Percentiles rank a stretch among this genome's conserved stretches.
These are phyloP conservation scores for Linyphia triangularis DNA, from an alignment of 2,888 invertebrate species.

Conservation along the genomic window DNA sequence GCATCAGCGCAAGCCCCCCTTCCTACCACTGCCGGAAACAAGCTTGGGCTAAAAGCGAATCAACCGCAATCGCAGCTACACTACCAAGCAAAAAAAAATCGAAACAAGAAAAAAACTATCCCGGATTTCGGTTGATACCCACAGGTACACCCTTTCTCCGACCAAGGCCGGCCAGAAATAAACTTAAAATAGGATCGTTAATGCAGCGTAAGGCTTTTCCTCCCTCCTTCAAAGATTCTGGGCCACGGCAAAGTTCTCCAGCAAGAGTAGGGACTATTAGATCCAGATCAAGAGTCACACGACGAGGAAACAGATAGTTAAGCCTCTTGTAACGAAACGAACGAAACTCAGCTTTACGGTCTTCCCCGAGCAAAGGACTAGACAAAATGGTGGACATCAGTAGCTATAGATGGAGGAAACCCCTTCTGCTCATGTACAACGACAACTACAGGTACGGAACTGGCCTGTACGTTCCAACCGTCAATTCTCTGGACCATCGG, in stretches of 20 bases:
- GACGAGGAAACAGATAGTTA: conserved; percentile 31
- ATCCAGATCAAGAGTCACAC: conserved; percentile 39
- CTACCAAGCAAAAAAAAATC: too few species aligned
- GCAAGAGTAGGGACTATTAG: conserved; percentile 25
- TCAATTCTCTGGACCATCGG: conserved; percentile 59
- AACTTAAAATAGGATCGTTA: conserved; percentile 66
- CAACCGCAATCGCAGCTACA: too few species aligned
- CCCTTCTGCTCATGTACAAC: conserved; percentile 76
- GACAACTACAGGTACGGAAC: conserved; percentile 77
- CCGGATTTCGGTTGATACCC: conserved; percentile 14
- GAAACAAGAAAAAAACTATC: conserved; percentile 12
- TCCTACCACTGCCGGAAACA: neutral
- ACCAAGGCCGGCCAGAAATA: conserved; percentile 28
- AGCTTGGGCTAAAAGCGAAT: conserved; percentile 27
- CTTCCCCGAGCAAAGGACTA: neutral
- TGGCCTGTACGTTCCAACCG: conserved; percentile 74
- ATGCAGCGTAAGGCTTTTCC: conserved; percentile 61
- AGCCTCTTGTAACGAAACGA: conserved; percentile 28
- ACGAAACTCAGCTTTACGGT: neutral
- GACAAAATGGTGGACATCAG: conserved; percentile 58
- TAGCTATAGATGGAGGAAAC: conserved; percentile 75
- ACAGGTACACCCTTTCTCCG: conserved; percentile 33
- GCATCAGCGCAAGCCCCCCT: neutral
- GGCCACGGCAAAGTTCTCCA: conserved; percentile 34
- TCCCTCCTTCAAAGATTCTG: conserved; percentile 32